Conservation (phyloP, 2,113 vertebrate genomes). For the Oophaga pumilio region DNA sequence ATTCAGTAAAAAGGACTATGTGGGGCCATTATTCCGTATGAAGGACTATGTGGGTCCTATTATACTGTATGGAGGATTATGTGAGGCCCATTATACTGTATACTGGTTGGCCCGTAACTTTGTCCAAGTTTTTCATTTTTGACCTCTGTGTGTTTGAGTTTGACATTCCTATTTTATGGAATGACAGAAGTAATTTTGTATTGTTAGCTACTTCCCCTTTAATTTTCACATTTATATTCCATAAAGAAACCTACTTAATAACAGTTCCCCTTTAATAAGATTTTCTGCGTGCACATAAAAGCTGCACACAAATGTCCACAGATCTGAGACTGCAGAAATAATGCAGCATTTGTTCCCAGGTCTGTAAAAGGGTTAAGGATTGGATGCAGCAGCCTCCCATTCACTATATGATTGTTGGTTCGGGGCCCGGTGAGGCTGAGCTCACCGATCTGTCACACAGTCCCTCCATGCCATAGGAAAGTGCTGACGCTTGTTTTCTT, state of each 20-base stretch:
- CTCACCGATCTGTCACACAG: constrained; percentile 31
- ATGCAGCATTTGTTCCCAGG: constrained; percentile 6
- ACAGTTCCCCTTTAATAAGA: not conserved
- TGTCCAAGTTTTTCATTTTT: too few relatives aligned
- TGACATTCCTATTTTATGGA: too few relatives aligned
- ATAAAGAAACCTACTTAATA: not conserved
- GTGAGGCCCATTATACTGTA: too few relatives aligned
- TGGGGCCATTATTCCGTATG: too few relatives aligned
- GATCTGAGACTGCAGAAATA: constrained; percentile 1
- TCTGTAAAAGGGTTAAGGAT: constrained; percentile 10
- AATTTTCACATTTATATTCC: too few relatives aligned
- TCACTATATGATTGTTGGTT: constrained; percentile 3
- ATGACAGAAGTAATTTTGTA: too few relatives aligned
- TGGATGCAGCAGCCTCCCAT: constrained; percentile 7
- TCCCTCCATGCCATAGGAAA: constrained; percentile 22
- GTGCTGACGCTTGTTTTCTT: constrained; percentile 46
- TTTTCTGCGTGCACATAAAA: not conserved
- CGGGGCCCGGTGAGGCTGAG: constrained; percentile 24
- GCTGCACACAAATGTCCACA: not conserved
- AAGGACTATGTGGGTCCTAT: too few relatives aligned
- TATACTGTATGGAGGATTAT: too few relatives aligned
- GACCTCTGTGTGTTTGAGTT: too few relatives aligned
- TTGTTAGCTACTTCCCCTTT: too few relatives aligned
- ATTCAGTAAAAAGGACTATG: too few relatives aligned
- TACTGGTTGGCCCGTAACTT: too few relatives aligned